Evolutionary conservation across 1,140 invertebrate species (phyloP), one percentile per base, ranked within the genome.

Genomic region (Euura saliciscinereae): DNA sequence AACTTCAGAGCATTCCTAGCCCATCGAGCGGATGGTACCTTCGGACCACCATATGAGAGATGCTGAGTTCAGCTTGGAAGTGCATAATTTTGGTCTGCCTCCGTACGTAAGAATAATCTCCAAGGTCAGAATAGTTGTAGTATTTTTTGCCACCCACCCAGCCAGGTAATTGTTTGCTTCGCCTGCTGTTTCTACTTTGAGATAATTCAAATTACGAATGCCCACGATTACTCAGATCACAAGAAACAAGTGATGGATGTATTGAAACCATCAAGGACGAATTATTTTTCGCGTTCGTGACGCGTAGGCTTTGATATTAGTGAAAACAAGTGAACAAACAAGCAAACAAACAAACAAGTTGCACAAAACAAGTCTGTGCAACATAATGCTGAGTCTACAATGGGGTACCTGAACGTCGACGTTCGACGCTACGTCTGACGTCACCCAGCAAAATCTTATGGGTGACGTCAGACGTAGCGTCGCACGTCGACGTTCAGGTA

Each of bases 231-330:
- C n/a, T n/a, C n/a, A n/a, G n/a, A n/a, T n/a, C n/a, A n/a, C n/a
- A n/a, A 51, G 46, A 51, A 51, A 11, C 46, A 51, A 51, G 46
- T 51, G 46, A 51, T 51, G n/a, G 46, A 51, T 51, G 46, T 51
- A 51, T 11, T 11, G 46, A 51, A 6, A 51, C 46, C 46, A 51
- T 51, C 11, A 6, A 7, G 6, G 11, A 51, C 6, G 11, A 51
- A 6, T 51, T 51, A 6, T 6, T 7, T 51, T n/a, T n/a, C n/a
- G n/a, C n/a, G n/a, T 51, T 51, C 46, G 6, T 7, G 11, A n/a
- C n/a, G n/a, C n/a, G n/a, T n/a, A n/a, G n/a, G n/a, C n/a, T n/a
- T n/a, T n/a, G n/a, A n/a, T n/a, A n/a, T n/a, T n/a, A n/a, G n/a
- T n/a, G n/a, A n/a, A n/a, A n/a, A n/a, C n/a, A n/a, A n/a, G n/a